Evolutionary conservation across 2,113 vertebrate species (phyloP), one percentile per base, ranked within the genome.

Genomic region (Xyrauchen texanus): DNA sequence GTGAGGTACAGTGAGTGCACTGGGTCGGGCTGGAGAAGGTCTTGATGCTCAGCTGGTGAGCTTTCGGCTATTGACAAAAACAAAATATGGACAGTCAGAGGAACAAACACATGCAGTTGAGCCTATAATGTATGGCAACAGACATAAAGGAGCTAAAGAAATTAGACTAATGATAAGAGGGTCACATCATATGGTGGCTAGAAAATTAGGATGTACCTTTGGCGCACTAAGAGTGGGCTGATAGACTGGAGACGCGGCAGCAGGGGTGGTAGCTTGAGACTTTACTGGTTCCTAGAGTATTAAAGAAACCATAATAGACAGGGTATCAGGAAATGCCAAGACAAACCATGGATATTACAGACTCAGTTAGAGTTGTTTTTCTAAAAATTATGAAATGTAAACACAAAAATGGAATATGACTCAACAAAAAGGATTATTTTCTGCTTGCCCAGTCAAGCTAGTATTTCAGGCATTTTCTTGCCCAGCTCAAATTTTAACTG

Each of bases 21-120:
- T 98, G 96, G 0, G 96, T 95, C 1, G 98, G 97, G 78, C 95
- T 98, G 82, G 93, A 92, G 90, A 99, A 99, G 0, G 95, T 96
- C 92, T 94, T 99, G 91, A 99, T 95, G 87, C 92, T 96, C 88
- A 99, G 92, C 89, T 97, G 96, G 79, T 99, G 98, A 81, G 97
- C 96, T 92, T 95, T 97, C 0, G 97, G 96, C 98, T 99, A 92
- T 8, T 87, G 63, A 89, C 83, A 78, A 49, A 82, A 13, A 34
- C 21, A 52, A 66, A 75, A 44, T 10, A 51, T 8, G 15, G 53
- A 76, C 11, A 65, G 51, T 46, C 13, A 11, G 1, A 8, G 53
- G 9, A 49, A 49, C 47, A 64, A 8, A 68, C 53, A 46, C 53
- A 47, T 58, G 10, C 8, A 60, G 73, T 12, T 60, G 46, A 8